Evolutionary conservation across 2,797 vertebrate species (phyloP).

Genomic region (Esox lucius): DNA sequence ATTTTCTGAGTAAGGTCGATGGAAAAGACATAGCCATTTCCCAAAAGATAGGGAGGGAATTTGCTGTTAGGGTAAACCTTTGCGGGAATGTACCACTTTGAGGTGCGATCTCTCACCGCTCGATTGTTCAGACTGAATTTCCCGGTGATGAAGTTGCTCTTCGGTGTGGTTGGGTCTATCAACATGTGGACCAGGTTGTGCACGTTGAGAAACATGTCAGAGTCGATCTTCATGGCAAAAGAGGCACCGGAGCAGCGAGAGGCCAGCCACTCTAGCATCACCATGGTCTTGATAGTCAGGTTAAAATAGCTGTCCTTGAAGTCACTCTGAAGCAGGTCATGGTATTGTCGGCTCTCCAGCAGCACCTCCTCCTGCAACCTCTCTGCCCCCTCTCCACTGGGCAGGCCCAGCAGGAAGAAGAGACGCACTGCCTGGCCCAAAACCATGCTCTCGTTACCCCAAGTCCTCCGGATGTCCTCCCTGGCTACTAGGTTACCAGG

Average conservation of each 20-base stretch:
- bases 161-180: slow-evolving; percentile 2
- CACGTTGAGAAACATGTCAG: slow-evolving; percentile 61
- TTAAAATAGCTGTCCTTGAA: slow-evolving; percentile 62
- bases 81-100: slow-evolving; percentile 38
- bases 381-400: neutral
- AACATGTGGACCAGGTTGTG: slow-evolving; percentile 16
- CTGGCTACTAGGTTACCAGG: accelerated
- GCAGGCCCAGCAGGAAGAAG: slow-evolving; percentile 52
- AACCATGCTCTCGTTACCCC: slow-evolving; percentile 56
- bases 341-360: slow-evolving; percentile 19
- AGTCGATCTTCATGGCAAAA: slow-evolving; percentile 56
- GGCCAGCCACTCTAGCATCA: slow-evolving; percentile 52
- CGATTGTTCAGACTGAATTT: neutral
- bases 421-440: slow-evolving; percentile 24
- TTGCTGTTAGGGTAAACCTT: slow-evolving; percentile 43
- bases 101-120: slow-evolving; percentile 2
- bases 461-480: slow-evolving; percentile 45
- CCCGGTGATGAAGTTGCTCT: slow-evolving; percentile 16
- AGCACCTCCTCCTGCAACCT: slow-evolving; percentile 6
- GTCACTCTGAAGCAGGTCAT: slow-evolving; percentile 49
- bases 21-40: slow-evolving; percentile 57
- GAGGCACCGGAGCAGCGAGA: slow-evolving; percentile 38
- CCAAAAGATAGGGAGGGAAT: slow-evolving; percentile 53
- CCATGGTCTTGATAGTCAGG: slow-evolving; percentile 53
- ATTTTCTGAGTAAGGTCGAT: slow-evolving; percentile 22